Percentiles rank a stretch among this genome's conserved stretches.
phyloP scores from a whole-genome alignment of 1,140 invertebrate species.

The Zaprionus lachaisei region DNA sequence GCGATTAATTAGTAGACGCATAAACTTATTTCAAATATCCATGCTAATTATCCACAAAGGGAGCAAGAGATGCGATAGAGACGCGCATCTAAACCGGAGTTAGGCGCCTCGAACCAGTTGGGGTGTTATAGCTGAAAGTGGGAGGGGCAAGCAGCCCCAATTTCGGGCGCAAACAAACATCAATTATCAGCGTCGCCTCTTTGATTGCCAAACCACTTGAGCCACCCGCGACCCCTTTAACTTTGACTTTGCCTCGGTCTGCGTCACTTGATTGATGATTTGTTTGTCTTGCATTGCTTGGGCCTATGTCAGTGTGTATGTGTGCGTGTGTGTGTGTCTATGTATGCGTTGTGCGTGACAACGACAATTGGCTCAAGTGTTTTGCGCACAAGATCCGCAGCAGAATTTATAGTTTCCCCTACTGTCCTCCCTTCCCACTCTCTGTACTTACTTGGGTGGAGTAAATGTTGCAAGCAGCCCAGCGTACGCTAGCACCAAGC shows the following conservation, averaged over 20 bases:
- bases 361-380: conserved; percentile 66
- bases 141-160: conserved; percentile 36
- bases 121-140: neutral
- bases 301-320: conserved; percentile 10
- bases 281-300: conserved; percentile 56
- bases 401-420: conserved; percentile 5
- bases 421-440: neutral
- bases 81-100: neutral
- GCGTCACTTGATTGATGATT: conserved; percentile 76
- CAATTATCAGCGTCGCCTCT: conserved; percentile 71
- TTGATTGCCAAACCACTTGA: conserved; percentile 80
- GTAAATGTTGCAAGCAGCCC: conserved; percentile 99
- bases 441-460: conserved; percentile 91
- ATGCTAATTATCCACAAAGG: conserved; percentile 32
- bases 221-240: conserved; percentile 59
- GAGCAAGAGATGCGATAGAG: neutral
- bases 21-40: conserved; percentile 24
- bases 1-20: conserved; percentile 42
- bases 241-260: conserved; percentile 44
- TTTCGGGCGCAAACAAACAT: conserved; percentile 58
- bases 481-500: conserved; percentile 95
- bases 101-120: conserved; percentile 45
- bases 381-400: conserved; percentile 23
- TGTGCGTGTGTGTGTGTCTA: conserved; percentile 10
- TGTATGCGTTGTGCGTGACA: conserved; percentile 53